Conservation (phyloP, 2,888 invertebrate genomes). For the Agonopterix heracliana region DNA sequence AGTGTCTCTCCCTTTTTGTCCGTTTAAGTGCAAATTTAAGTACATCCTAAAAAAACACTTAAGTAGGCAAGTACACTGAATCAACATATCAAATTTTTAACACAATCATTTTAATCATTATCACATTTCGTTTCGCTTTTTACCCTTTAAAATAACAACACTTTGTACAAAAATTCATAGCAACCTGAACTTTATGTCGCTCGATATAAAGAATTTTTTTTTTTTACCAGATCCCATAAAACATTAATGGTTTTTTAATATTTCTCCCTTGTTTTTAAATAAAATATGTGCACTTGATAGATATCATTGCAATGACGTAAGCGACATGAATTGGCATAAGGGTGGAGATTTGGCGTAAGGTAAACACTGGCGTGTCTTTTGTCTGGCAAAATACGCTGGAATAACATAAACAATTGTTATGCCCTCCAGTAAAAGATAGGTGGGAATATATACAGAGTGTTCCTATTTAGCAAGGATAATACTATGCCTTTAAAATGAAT, state of each 20-base stretch:
- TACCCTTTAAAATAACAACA: conserved; percentile 41
- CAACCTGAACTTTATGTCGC: too few species aligned
- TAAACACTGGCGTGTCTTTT: conserved; percentile 65
- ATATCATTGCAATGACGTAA: conserved; percentile 54
- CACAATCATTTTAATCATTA: conserved; percentile 18
- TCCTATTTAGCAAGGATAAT: conserved; percentile 4
- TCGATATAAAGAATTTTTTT: too few species aligned
- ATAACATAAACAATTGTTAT: conserved; percentile 64
- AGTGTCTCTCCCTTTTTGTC: too few species aligned
- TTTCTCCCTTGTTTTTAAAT: conserved; percentile 62
- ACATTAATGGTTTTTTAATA: not conserved
- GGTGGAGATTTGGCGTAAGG: conserved; percentile 71
- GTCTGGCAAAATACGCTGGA: conserved; percentile 61
- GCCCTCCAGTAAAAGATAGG: conserved; percentile 45
- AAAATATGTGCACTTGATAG: conserved; percentile 61
- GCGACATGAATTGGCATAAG: conserved; percentile 19
- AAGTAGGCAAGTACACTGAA: not conserved
- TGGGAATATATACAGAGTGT: conserved; percentile 48
- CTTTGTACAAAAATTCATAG: not conserved
- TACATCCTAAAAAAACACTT: too few species aligned
- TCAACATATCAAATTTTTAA: conserved; percentile 10
- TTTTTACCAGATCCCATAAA: too few species aligned
- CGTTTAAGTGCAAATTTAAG: too few species aligned
- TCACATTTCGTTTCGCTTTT: conserved; percentile 21
- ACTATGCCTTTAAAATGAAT: too few species aligned